phyloP scores from a whole-genome alignment of 2,113 vertebrate species.

The Corapipo altera region DNA sequence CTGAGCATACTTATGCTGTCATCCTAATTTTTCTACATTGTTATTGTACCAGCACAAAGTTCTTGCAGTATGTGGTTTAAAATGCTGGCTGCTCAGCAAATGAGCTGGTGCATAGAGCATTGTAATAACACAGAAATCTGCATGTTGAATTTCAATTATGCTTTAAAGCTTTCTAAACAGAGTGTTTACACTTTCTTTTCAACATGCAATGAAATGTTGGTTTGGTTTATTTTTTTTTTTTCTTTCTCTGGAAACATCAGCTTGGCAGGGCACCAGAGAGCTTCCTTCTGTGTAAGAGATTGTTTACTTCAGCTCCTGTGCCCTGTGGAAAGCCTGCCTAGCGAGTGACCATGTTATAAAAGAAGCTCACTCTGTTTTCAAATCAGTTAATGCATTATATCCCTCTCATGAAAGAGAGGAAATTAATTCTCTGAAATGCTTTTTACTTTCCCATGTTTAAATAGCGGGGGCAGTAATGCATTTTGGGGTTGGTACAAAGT shows the following conservation, averaged over 20 bases:
- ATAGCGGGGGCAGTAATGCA: not conserved
- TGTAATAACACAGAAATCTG: conserved; percentile 63
- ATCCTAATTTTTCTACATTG: conserved; percentile 52
- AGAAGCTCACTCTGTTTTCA: not conserved
- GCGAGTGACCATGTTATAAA: not conserved
- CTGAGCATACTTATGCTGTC: conserved; percentile 39
- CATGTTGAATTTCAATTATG: conserved; percentile 53
- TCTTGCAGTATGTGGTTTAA: conserved; percentile 51
- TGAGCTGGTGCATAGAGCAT: conserved; percentile 51
- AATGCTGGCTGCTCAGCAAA: conserved; percentile 68
- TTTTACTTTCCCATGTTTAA: conserved; percentile 9
- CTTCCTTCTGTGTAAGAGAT: not conserved
- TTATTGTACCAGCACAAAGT: conserved; percentile 58
- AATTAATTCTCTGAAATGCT: conserved; percentile 31
- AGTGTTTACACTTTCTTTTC: conserved; percentile 37
- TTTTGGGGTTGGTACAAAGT: not conserved
- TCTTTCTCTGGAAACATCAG: not conserved
- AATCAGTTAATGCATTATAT: not conserved
- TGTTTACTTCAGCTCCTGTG: conserved; percentile 17
- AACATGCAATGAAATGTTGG: not conserved
- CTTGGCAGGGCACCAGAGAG: not conserved
- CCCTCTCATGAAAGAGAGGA: conserved; percentile 8
- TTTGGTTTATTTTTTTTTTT: not conserved
- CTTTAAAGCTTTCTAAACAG: conserved; percentile 40
- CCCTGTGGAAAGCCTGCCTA: conserved; percentile 11